Evolutionary conservation across 2,113 vertebrate genomes (phyloP).

Genomic region (Sialia sialis): DNA sequence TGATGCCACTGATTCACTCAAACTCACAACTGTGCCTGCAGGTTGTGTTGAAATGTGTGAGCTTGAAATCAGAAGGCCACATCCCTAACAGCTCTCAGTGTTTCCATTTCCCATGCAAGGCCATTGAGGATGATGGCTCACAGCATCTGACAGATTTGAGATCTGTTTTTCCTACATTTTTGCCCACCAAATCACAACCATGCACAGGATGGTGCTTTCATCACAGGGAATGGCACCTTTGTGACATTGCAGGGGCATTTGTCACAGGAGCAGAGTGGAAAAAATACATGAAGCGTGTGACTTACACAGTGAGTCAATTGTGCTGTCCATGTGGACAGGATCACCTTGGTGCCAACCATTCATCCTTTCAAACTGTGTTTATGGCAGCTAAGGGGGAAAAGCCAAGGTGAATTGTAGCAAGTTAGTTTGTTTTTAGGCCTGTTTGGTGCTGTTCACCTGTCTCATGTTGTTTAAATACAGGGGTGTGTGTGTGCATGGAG

Average conservation of each 20-base stretch:
- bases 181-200: neutral
- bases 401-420: neutral
- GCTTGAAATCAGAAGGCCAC: neutral
- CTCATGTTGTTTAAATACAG: slow-evolving; percentile 32
- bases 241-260: neutral
- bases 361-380: neutral
- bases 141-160: neutral
- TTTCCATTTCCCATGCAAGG: neutral
- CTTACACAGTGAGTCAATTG: neutral
- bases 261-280: neutral
- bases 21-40: neutral
- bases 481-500: neutral
- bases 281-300: neutral
- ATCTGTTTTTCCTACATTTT: neutral
- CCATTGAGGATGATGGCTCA: neutral
- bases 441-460: slow-evolving; percentile 20
- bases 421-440: neutral
- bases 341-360: neutral
- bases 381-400: neutral
- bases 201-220: neutral
- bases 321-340: neutral
- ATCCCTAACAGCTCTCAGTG: neutral
- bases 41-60: neutral
- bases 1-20: neutral
- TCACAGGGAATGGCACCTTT: neutral